Evolutionary conservation across 2,113 vertebrate species (phyloP).

Genomic region (Anolis sagrei): DNA sequence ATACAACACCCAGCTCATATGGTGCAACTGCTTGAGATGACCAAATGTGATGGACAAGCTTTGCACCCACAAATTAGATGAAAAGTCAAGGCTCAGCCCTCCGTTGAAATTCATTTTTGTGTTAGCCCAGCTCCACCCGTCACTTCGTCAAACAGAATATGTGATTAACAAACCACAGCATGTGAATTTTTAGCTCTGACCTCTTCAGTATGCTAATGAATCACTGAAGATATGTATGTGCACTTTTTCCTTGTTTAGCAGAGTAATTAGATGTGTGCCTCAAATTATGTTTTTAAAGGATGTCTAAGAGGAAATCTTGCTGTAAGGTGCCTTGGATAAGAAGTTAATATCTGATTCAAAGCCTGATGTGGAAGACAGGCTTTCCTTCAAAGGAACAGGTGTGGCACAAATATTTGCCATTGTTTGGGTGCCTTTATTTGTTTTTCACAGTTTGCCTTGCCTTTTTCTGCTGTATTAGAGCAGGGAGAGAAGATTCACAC

Average conservation of each 20-base stretch:
- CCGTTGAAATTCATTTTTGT: slow-evolving; percentile 5
- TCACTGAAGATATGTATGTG: not conserved
- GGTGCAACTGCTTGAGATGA: not conserved
- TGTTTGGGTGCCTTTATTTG: not conserved
- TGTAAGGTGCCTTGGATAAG: not conserved
- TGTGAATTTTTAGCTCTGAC: rapidly evolving
- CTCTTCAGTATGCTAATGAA: not conserved
- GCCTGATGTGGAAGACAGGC: not conserved
- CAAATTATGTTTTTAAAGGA: not conserved
- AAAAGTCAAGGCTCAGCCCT: not conserved
- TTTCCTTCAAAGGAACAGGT: not conserved
- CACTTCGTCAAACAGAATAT: not conserved
- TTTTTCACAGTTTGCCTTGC: slow-evolving; percentile 17
- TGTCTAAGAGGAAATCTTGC: not conserved
- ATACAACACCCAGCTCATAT: not conserved
- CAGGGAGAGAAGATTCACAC: not conserved
- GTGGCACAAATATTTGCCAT: not conserved
- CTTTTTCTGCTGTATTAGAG: not conserved
- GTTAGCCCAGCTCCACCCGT: not conserved
- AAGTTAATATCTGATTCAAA: not conserved
- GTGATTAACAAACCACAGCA: rapidly evolving
- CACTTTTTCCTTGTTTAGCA: slow-evolving; percentile 19
- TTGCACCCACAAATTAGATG: rapidly evolving
- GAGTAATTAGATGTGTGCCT: slow-evolving; percentile 12
- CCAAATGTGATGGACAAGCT: not conserved